Percentiles rank a stretch among this genome's conserved stretches.
phyloP scores from a whole-genome alignment of 2,888 invertebrate species.

The Tuta absoluta region DNA sequence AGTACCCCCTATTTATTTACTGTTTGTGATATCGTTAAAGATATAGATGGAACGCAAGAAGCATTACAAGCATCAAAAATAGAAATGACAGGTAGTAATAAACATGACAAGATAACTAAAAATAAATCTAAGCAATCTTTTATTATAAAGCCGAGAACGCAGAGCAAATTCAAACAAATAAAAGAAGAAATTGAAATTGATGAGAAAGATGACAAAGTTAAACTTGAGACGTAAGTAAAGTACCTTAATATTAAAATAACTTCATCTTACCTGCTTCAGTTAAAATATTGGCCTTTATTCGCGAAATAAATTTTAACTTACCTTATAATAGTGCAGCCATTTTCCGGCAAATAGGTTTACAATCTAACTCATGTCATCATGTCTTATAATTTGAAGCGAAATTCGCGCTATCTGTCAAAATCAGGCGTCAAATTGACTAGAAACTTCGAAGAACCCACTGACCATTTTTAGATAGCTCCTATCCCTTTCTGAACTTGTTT shows the following conservation, averaged over 20 bases:
- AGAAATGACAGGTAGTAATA: background rate
- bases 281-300: too few species aligned
- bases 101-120: background rate
- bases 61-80: background rate
- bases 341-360: too few species aligned
- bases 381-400: too few species aligned
- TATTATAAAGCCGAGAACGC: background rate
- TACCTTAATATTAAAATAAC: too few species aligned
- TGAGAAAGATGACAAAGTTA: conserved; percentile 39
- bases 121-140: background rate
- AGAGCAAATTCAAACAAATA: background rate
- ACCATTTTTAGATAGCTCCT: too few species aligned
- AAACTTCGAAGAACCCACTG: too few species aligned
- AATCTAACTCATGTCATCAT: too few species aligned
- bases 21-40: background rate
- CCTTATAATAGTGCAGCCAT: too few species aligned
- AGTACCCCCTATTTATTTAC: background rate
- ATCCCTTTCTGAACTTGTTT: too few species aligned
- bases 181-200: background rate
- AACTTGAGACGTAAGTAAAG: conserved; percentile 49
- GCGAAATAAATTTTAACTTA: too few species aligned
- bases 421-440: too few species aligned
- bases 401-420: too few species aligned
- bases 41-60: background rate
- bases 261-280: background rate